phyloP scores from a whole-genome alignment of 2,797 vertebrate species.

The Crocodylus rhombifer region DNA sequence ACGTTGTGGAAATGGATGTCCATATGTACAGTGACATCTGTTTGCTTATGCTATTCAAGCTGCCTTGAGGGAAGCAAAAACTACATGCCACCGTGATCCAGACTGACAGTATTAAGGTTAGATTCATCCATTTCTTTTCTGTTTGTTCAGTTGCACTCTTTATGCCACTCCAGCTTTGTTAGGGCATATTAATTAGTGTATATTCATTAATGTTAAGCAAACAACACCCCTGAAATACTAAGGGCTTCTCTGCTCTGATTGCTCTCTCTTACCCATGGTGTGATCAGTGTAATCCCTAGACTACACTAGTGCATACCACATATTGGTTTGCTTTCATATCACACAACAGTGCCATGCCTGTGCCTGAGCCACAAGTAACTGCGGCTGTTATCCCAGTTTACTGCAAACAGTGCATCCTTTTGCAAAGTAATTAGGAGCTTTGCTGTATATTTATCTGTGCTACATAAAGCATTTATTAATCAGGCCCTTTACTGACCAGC shows the following conservation, averaged over 20 bases:
- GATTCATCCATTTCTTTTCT: neutral
- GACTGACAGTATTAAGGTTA: neutral
- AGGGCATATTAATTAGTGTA: neutral
- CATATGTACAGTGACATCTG: rapidly evolving
- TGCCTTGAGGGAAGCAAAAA: neutral
- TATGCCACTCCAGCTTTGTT: neutral
- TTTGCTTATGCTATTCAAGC: neutral
- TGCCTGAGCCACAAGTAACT: neutral
- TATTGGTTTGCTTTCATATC: neutral
- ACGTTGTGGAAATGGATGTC: neutral
- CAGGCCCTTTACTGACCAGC: neutral
- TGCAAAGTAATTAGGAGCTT: neutral
- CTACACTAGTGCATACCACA: neutral
- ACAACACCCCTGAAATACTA: neutral
- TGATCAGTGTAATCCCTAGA: neutral
- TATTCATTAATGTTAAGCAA: neutral
- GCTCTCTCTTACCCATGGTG: conserved; percentile 8
- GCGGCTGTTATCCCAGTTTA: neutral
- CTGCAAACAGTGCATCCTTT: conserved; percentile 16
- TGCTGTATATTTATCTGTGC: neutral
- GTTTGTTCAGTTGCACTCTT: neutral
- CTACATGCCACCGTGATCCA: neutral
- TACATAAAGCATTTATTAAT: neutral
- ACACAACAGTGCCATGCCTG: neutral
- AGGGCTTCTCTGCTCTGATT: conserved; percentile 6